Base-by-base conservation (phyloP, 2,113 vertebrate species). In the Chrysochloris asiatica region DNA sequence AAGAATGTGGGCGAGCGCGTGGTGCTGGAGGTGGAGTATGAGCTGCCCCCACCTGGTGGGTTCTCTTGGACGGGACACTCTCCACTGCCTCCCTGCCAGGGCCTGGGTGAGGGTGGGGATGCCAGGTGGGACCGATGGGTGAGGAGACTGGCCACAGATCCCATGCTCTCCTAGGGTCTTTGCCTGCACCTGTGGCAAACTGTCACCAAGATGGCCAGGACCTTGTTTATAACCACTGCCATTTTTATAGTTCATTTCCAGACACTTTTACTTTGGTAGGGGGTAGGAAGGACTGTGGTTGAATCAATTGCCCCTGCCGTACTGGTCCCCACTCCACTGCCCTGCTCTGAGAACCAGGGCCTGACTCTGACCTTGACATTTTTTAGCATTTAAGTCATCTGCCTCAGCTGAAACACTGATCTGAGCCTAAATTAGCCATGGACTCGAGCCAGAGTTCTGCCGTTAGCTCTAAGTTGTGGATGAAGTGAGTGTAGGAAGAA, bases 1-100 rank as follows among this genome's bases (percentile, higher is more conserved):
- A 99, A 99, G 96, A 99, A 99, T 2, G 99, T 99, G 80, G 99
- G 99, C 43, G 99, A 99, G 96, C 98, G 99, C 54, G 99, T 99
- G 87, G 98, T 99, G 96, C 98, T 99, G 97, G 99, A 99, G 97
- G 99, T 99, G 48, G 99, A 99, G 96, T 99, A 99, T 10, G 99
- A 99, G 94, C 98, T 99, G 87, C 99, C 99, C 0, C 98, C 98
- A n/a, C 98, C 98, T 0, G 98, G 99, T 99, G 97, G 86, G 98
- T 98, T 93, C 92, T 91, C 93, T 95, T 45, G 77, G 71, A 93
- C 77, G 2, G 59, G 86, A 90, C 86, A 80, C 84, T 59, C 65
- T 90, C 92, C 89, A 11, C 83, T 89, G 89, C 93, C 93, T 71
- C 71, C 94, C 30, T 0, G 1, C 80, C 30, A 36, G 77, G 84